phyloP scores from a whole-genome alignment of 2,888 invertebrate genomes.

The Callyntrura sp. region DNA sequence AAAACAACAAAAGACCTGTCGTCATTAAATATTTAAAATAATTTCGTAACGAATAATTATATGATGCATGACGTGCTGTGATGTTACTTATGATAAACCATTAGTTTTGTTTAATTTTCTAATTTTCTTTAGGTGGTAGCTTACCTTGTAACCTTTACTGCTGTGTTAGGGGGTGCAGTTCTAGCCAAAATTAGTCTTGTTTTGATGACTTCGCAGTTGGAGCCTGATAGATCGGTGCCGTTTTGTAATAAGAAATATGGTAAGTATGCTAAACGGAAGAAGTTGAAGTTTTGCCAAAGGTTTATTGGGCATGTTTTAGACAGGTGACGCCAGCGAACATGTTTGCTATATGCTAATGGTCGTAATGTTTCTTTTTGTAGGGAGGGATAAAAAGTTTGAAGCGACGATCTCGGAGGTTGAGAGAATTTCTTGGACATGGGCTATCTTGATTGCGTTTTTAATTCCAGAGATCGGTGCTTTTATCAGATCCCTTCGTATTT shows the following conservation, averaged over 20 bases:
- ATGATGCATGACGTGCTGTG: background rate
- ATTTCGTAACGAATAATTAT: constrained; percentile 10
- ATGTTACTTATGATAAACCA: constrained; percentile 15
- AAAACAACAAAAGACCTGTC: constrained; percentile 38
- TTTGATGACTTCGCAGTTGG: constrained; percentile 96
- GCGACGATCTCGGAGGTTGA: constrained; percentile 93
- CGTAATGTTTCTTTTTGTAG: constrained; percentile 86
- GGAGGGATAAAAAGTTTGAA: constrained; percentile 94
- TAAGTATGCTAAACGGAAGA: constrained; percentile 84
- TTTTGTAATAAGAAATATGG: constrained; percentile 95
- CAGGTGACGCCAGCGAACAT: too few species aligned
- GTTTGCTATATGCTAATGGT: background rate
- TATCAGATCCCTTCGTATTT: constrained; percentile 94
- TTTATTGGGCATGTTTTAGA: background rate
- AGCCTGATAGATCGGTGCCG: constrained; percentile 90
- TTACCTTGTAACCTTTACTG: constrained; percentile 93
- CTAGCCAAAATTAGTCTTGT: constrained; percentile 95
- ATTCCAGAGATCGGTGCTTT: constrained; percentile 95
- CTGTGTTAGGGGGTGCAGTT: constrained; percentile 94
- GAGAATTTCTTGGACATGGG: constrained; percentile 97
- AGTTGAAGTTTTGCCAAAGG: background rate
- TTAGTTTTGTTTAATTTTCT: background rate
- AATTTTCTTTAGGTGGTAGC: constrained; percentile 87
- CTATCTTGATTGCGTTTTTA: constrained; percentile 93
- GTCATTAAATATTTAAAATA: constrained; percentile 41